A percentile compares a stretch with the other conserved stretches of the same genome.
Evolutionary conservation across 1,140 invertebrate species (phyloP).

Genomic region (Lepidurus couesii): DNA sequence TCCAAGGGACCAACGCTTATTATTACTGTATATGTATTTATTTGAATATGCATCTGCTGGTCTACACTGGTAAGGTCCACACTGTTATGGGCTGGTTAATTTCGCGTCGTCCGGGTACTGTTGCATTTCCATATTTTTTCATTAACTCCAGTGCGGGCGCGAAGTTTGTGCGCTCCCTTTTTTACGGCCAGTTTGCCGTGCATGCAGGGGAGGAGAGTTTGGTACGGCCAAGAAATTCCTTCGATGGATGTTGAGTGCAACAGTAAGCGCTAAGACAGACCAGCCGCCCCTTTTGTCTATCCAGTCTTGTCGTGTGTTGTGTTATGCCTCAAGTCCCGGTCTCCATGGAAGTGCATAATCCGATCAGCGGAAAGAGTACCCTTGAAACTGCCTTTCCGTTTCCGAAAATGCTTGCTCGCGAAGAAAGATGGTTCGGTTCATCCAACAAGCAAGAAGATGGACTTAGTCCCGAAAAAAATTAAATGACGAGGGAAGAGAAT

Average conservation of each 20-base stretch:
- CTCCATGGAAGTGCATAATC: constrained; percentile 21
- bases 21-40: neutral
- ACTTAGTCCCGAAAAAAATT: constrained; percentile 9
- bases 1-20: neutral
- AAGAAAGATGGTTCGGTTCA: neutral
- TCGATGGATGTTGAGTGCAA: neutral
- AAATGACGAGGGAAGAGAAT: neutral
- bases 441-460: neutral
- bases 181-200: neutral
- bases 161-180: neutral
- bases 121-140: neutral
- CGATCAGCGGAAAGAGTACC: neutral
- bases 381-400: constrained; percentile 1
- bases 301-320: neutral
- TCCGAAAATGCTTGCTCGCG: neutral
- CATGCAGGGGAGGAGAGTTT: neutral
- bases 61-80: no score
- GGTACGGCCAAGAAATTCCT: neutral
- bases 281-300: neutral
- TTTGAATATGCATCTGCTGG: neutral
- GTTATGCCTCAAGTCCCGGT: constrained; percentile 17
- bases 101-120: no score
- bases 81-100: no score
- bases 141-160: no score
- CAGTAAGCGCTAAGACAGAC: constrained; percentile 15